Evolutionary conservation across 2,113 vertebrate genomes (phyloP).

Genomic region (Pluvianellus socialis): DNA sequence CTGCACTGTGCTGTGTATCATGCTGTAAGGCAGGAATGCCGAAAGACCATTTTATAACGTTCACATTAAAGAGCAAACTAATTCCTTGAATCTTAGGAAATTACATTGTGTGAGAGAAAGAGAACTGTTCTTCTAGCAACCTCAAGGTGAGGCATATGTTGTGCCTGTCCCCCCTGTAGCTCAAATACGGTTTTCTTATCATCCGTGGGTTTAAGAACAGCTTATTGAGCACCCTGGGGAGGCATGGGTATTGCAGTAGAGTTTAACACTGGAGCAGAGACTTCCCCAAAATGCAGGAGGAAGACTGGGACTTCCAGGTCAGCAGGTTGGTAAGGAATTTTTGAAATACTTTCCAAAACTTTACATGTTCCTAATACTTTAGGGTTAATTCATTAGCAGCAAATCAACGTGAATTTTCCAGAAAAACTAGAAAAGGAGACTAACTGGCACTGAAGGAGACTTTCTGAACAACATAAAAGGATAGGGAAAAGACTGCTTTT

Average conservation of each 20-base stretch:
- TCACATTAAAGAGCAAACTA: not conserved
- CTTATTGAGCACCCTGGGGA: not conserved
- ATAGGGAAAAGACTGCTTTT: not conserved
- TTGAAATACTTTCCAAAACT: not conserved
- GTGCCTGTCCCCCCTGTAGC: no score
- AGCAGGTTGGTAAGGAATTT: not conserved
- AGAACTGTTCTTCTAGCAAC: not conserved
- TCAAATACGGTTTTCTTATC: not conserved
- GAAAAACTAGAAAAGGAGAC: not conserved
- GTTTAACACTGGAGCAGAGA: not conserved
- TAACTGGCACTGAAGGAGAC: not conserved
- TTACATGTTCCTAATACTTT: not conserved
- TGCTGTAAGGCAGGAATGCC: not conserved
- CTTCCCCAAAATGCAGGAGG: not conserved
- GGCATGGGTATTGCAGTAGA: fast-evolving
- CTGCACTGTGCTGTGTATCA: not conserved
- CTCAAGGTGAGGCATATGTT: not conserved
- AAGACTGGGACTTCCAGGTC: not conserved
- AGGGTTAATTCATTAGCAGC: not conserved
- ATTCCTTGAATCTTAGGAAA: not conserved
- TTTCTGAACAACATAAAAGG: not conserved
- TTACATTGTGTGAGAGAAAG: not conserved
- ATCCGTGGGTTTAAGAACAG: not conserved
- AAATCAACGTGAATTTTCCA: not conserved
- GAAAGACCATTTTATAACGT: not conserved